Evolutionary conservation across 2,888 invertebrate genomes (phyloP).

Genomic region (Apotomis betuletana): DNA sequence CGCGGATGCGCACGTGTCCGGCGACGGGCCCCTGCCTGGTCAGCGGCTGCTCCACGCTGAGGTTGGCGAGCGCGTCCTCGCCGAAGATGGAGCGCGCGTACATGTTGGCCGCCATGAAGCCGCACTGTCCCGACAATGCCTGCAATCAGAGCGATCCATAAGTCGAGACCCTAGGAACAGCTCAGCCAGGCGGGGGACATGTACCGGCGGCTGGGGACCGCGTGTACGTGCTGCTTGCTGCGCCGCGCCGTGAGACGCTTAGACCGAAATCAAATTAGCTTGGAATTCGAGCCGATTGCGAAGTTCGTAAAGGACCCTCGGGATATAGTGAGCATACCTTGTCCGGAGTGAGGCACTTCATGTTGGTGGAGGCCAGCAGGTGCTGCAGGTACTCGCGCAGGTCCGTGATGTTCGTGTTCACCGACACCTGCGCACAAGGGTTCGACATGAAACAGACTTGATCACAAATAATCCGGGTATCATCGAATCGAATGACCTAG

Average conservation of each 20-base stretch:
- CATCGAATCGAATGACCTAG: too few relatives aligned
- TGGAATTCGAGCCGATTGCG: too few relatives aligned
- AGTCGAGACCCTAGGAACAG: background rate
- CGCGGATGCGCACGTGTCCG: slow-evolving; percentile 98
- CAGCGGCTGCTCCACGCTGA: slow-evolving; percentile 98
- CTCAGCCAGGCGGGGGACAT: background rate
- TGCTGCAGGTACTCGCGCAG: slow-evolving; percentile 96
- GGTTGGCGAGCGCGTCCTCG: slow-evolving; percentile 99
- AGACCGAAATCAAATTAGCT: too few relatives aligned
- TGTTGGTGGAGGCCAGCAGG: slow-evolving; percentile 97
- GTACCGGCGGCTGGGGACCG: too few relatives aligned
- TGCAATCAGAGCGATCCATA: slow-evolving; percentile 55
- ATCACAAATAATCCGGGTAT: too few relatives aligned
- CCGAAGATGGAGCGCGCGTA: slow-evolving; percentile 99
- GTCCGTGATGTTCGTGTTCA: slow-evolving; percentile 96
- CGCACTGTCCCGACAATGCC: slow-evolving; percentile 98
- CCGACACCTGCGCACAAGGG: slow-evolving; percentile 84
- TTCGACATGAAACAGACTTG: background rate
- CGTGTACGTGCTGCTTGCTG: too few relatives aligned
- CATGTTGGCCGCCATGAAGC: slow-evolving; percentile 99
- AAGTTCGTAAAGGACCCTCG: too few relatives aligned
- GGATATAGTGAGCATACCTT: slow-evolving; percentile 81
- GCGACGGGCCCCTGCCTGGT: slow-evolving; percentile 94
- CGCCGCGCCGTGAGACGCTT: too few relatives aligned
- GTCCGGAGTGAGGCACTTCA: slow-evolving; percentile 99